Evolutionary conservation across 2,113 vertebrate genomes (phyloP), one percentile per base, ranked within the genome.

Genomic region (Thryonomys swinderianus): DNA sequence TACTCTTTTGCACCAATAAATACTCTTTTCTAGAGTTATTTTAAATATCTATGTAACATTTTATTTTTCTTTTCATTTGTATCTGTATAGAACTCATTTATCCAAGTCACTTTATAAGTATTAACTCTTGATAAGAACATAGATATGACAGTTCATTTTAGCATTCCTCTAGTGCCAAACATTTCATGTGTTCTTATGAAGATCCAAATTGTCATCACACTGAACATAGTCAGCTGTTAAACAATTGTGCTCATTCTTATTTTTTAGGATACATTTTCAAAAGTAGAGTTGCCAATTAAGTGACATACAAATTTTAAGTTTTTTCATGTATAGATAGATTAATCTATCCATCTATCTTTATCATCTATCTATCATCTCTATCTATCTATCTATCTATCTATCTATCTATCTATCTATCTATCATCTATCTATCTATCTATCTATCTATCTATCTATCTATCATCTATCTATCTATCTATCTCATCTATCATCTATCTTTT

Each of bases 201-300:
- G 21, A 64, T 74, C 91, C 20, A 61, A 90, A 78, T 21, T 85
- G 69, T 66, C 42, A 27, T 85, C 81, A 16, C 14, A 87, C 37
- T 73, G 53, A 69, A 42, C 14, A 25, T 57, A 81, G 2, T 42
- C 87, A n/a, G 12, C 17, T 37, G 20, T n/a, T 82, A 67, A 87
- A 55, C 9, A 74, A 40, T 55, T 84, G 32, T 85, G 4, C 17
- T 95, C 51, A 88, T 88, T 59, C 27, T 61, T 37, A 37, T 51
- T 90, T 74, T 74, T 91, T 94, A 53, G 45, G 57, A 45, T 91
- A 86, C 27, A 48, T 55, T 78, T 84, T 95, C 59, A 62, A 25
- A 94, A 95, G 76, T 30, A 0, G 27, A 82, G 30, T 88, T 59
- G 51, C 71, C 78, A 83, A 64, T 81, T 76, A 94, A 90, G 73